Evolutionary conservation across 2,797 vertebrate species (phyloP).

Genomic region (Leptatherina wallacei): DNA sequence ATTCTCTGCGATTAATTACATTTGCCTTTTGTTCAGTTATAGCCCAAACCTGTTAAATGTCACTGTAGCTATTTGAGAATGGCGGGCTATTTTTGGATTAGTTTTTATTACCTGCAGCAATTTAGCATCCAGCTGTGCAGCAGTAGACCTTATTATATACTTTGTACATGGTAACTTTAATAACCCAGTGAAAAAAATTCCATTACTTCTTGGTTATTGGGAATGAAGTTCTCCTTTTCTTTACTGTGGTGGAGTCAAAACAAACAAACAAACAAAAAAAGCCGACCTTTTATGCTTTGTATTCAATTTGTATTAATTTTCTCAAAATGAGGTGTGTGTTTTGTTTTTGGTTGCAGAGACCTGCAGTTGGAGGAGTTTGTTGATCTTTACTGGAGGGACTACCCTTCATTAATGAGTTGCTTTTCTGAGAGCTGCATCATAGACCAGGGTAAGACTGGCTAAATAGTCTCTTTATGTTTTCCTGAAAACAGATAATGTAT

Average conservation of each 20-base stretch:
- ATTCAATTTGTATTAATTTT: background rate
- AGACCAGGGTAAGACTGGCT: conserved; percentile 87
- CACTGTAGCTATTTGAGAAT: conserved; percentile 29
- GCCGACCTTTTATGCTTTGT: background rate
- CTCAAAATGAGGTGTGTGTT: background rate
- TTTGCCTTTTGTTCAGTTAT: conserved; percentile 37
- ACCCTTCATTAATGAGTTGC: conserved; percentile 89
- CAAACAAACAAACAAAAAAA: background rate
- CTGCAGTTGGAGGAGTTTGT: conserved; percentile 91
- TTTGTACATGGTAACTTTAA: background rate
- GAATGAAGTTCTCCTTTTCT: background rate
- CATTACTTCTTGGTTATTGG: background rate
- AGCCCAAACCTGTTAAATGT: conserved; percentile 37
- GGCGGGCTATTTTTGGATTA: conserved; percentile 28
- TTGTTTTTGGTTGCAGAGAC: conserved; percentile 83
- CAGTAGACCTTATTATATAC: background rate
- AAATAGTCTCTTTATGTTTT: conserved; percentile 37
- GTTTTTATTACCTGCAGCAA: conserved; percentile 14
- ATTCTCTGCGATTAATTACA: conserved; percentile 46
- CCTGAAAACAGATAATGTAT: conserved; percentile 50
- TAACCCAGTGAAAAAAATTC: background rate
- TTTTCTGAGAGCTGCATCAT: conserved; percentile 87
- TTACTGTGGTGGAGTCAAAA: background rate
- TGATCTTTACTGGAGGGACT: conserved; percentile 96
- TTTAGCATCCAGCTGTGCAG: background rate